phyloP scores from a whole-genome alignment of 2,113 vertebrate species.

The Muntiacus muntjak region DNA sequence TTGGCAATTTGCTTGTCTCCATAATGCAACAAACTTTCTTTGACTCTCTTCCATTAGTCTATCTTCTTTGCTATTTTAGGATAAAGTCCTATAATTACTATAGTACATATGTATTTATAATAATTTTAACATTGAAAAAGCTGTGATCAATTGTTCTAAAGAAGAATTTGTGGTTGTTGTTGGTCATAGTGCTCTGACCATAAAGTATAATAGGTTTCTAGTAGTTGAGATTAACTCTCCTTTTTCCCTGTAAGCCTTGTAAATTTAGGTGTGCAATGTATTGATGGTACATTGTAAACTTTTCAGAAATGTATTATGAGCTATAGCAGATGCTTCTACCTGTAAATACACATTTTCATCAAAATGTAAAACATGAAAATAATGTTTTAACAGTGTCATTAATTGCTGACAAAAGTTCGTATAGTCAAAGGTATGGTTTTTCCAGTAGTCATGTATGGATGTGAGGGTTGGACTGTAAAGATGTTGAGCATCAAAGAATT shows the following conservation, averaged over 20 bases:
- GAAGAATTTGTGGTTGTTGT: background rate
- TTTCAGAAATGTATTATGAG: background rate
- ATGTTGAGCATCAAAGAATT: background rate
- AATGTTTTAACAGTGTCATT: background rate
- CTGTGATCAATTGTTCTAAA: background rate
- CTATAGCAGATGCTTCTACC: background rate
- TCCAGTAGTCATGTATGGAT: background rate
- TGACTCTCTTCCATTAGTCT: background rate
- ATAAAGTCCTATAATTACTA: background rate
- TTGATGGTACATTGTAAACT: background rate
- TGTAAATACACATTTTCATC: background rate
- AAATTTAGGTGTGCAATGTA: background rate
- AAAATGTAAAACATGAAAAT: background rate
- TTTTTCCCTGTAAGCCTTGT: background rate
- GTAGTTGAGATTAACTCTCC: background rate
- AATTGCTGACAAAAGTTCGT: background rate
- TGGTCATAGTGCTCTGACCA: background rate
- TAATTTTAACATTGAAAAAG: background rate
- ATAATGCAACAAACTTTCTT: background rate
- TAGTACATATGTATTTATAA: background rate
- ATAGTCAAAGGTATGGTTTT: background rate
- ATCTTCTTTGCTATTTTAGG: background rate
- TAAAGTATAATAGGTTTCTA: background rate
- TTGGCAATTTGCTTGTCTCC: background rate
- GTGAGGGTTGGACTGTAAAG: background rate